Conservation (phyloP, 2,888 invertebrate species). For the Calliscelio sp. region DNA sequence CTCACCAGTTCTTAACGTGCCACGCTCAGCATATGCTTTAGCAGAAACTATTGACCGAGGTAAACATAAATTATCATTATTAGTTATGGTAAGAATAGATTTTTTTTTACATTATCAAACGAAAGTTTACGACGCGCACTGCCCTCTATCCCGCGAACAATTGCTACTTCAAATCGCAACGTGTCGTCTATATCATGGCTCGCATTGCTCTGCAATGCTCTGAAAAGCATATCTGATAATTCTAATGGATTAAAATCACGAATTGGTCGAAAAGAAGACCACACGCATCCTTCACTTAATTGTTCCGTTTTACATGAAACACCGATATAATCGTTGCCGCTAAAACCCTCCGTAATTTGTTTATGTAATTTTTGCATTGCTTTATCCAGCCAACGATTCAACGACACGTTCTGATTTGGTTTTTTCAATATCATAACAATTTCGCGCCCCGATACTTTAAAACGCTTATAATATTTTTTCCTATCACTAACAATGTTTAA, state of each 20-base stretch:
- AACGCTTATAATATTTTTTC: background rate
- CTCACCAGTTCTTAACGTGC: background rate
- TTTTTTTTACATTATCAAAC: background rate
- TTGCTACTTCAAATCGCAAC: background rate
- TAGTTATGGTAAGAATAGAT: conserved; percentile 4
- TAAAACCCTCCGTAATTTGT: background rate
- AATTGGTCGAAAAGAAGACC: conserved; percentile 20
- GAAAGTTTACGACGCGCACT: background rate
- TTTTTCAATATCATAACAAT: background rate
- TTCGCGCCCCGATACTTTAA: conserved; percentile 11
- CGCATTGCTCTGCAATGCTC: conserved; percentile 12
- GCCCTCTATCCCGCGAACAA: background rate
- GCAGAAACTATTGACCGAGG: conserved; percentile 9
- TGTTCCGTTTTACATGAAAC: background rate
- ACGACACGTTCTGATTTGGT: background rate
- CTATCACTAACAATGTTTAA: background rate
- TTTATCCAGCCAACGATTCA: background rate
- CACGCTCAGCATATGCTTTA: background rate
- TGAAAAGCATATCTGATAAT: background rate
- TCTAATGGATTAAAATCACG: background rate
- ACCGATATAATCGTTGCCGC: conserved; percentile 6
- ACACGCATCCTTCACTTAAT: background rate
- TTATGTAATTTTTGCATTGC: background rate
- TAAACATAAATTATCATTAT: conserved; percentile 22
- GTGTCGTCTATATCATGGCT: background rate